These are phyloP conservation scores for Podocnemis expansa DNA, from an alignment of 2,113 vertebrate species.

Conservation along the genomic window DNA sequence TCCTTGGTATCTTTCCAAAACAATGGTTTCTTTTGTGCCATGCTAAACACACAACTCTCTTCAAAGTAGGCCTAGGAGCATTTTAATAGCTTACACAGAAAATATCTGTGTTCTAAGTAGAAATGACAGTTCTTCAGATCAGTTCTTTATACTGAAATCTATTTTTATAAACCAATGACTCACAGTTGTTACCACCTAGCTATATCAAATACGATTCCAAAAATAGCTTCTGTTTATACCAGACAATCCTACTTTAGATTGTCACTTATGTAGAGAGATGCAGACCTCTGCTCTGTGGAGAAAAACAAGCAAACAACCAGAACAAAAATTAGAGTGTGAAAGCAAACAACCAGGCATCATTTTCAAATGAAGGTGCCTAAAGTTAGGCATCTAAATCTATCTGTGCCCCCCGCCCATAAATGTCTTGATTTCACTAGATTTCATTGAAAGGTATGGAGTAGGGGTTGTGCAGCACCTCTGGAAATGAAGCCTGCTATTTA, in stretches of 20 bases:
- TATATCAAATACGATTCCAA: background rate
- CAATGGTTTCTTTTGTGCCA: background rate
- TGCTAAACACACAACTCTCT: background rate
- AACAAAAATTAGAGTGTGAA: background rate
- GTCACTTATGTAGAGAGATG: background rate
- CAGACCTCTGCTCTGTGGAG: background rate
- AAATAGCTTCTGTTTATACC: background rate
- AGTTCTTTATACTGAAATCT: background rate
- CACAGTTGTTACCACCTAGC: background rate
- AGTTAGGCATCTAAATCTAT: background rate
- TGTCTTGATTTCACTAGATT: background rate
- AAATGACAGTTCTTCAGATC: background rate
- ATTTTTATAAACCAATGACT: background rate
- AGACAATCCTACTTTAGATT: background rate
- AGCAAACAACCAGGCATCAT: accelerated
- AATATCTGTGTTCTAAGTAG: background rate
- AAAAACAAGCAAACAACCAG: background rate
- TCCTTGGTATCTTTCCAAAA: accelerated
- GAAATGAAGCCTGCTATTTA: background rate
- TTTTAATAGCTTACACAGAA: background rate
- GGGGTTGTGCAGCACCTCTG: background rate
- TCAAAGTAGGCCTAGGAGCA: background rate
- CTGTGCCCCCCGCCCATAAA: background rate
- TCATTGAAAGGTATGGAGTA: background rate
- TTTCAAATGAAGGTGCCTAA: background rate